Evolutionary conservation across 2,888 invertebrate genomes (phyloP), one percentile per base, ranked within the genome.

Genomic region (Branchellion lobata): DNA sequence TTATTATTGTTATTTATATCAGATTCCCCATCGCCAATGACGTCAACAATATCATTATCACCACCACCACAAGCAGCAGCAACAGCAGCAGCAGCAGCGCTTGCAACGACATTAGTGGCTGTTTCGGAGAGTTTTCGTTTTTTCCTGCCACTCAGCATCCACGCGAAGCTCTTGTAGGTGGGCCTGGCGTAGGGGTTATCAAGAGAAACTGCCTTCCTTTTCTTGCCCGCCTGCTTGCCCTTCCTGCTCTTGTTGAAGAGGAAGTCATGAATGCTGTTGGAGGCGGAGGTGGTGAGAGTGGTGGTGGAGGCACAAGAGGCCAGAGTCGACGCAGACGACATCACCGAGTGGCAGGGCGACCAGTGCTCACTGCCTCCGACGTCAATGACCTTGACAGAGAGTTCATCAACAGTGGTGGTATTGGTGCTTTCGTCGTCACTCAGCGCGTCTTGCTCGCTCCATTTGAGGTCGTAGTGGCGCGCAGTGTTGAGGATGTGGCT

Each of bases 141-240:
- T 65, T 77, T 77, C n/a, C 77, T 47, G 24, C n/a, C 29, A 21
- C 77, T 36, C 1, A 80, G 76, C 78, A 80, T 78, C 80, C 80
- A 80, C 0, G 80, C 33, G 36, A 80, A 80, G 51, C 78, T 78
- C 33, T 76, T 76, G 78, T 80, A 80, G 3, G 80, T 80, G 3
- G 78, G 78, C 29, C 65, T 53, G 14, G 78, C 80, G 34, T 80
- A 80, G 5, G 80, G 80, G 29, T 80, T 80, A 24, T 73, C 80
- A 8, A 24, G 5, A 5, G 61, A 73, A 0, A 27, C 47, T 3
- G 34, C 34, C n/a, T 33, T 33, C 8, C 65, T 61, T 77, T 77
- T 77, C 33, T n/a, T 77, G 24, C 21, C 33, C n/a, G 33, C 61
- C 2, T 24, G 2, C 2, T 29, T 2, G 27, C 29, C 29, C 2